Evolutionary conservation across 1,140 invertebrate genomes (phyloP).

Genomic region (Propsilocerus akamusi): DNA sequence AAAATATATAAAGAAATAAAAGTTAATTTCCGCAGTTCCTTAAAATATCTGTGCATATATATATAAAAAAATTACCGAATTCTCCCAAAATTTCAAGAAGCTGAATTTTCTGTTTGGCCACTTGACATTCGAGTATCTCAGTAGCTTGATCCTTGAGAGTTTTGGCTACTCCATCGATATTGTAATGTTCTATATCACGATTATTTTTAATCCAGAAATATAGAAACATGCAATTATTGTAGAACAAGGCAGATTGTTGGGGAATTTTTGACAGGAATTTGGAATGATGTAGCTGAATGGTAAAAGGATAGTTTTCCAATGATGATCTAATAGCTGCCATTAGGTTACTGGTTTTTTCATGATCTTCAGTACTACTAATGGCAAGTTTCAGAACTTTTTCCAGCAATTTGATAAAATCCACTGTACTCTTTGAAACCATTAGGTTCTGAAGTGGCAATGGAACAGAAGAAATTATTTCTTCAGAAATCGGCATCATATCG

Average conservation of each 20-base stretch:
- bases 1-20: conserved; percentile 11
- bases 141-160: conserved; percentile 42
- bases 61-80: conserved; percentile 31
- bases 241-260: conserved; percentile 71
- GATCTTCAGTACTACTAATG: conserved; percentile 30
- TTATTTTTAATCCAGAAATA: conserved; percentile 35
- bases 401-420: conserved; percentile 47
- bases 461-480: conserved; percentile 20
- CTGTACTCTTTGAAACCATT: conserved; percentile 33
- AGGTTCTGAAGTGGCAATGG: conserved; percentile 32
- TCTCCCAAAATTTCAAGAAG: conserved; percentile 49
- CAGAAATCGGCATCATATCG: conserved; percentile 42
- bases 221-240: conserved; percentile 85
- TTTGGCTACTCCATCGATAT: conserved; percentile 20
- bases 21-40: not conserved
- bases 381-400: conserved; percentile 55
- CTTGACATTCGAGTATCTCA: conserved; percentile 46
- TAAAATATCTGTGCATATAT: not conserved
- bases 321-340: conserved; percentile 41
- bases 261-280: conserved; percentile 61
- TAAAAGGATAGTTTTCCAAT: conserved; percentile 56
- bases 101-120: conserved; percentile 50
- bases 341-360: conserved; percentile 43
- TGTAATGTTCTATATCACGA: conserved; percentile 18
- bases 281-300: conserved; percentile 61